These are phyloP conservation scores for Diadromus collaris DNA, from an alignment of 2,888 invertebrate genomes.

Conservation along the genomic window DNA sequence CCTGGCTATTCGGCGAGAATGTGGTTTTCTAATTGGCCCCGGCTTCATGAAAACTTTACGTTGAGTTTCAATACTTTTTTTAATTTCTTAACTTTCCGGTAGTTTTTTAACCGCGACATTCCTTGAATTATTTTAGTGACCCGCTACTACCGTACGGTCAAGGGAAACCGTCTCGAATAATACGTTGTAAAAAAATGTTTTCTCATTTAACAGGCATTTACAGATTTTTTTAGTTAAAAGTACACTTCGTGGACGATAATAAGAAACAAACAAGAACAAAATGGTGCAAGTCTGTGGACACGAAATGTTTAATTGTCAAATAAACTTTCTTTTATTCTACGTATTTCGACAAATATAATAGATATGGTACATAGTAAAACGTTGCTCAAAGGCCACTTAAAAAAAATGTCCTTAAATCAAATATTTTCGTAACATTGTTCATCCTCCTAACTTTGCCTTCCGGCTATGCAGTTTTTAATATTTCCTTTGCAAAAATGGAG, in stretches of 20 bases:
- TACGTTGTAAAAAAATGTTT: background rate
- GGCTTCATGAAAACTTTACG: constrained; percentile 46
- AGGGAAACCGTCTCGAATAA: background rate
- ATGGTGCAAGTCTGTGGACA: too few relatives aligned
- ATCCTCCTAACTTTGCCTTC: too few relatives aligned
- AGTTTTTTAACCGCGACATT: constrained; percentile 35
- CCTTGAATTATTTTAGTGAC: constrained; percentile 22
- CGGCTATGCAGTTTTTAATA: background rate
- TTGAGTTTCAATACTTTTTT: constrained; percentile 1
- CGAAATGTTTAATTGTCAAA: background rate
- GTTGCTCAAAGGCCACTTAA: background rate
- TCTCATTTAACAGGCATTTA: background rate
- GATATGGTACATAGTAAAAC: background rate
- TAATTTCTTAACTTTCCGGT: constrained; percentile 5
- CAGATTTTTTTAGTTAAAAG: background rate
- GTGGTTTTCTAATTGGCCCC: constrained; percentile 52
- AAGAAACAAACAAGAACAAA: background rate
- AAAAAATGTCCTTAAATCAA: background rate
- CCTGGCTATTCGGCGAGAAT: background rate
- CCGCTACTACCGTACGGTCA: background rate
- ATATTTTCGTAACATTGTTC: background rate
- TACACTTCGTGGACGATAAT: background rate
- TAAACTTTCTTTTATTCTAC: background rate
- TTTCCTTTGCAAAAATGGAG: background rate
- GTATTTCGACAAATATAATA: background rate